Base-by-base conservation (phyloP, 2,888 invertebrate genomes). In the Polietes domitor region DNA sequence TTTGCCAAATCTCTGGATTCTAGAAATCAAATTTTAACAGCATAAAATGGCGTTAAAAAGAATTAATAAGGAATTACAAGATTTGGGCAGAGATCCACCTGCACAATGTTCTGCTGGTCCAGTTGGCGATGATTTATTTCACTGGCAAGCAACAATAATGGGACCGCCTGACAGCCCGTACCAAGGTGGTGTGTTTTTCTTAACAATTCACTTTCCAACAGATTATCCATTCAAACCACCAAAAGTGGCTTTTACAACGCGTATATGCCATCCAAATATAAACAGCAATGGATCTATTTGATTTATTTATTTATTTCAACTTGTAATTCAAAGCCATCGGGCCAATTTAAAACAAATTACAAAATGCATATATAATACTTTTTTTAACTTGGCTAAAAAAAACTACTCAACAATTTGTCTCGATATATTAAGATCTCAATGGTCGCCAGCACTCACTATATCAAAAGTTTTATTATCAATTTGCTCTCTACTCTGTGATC, bases 281-380 rank as follows among this genome's bases (percentile, higher is more conserved):
- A 99, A 99, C 96, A 99, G 98, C 95, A 99, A 99, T 95, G 99
- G 99, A 94, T 98, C 98, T 94, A 99, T 99, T n/a, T n/a, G n/a
- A n/a, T n/a, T n/a, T n/a, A n/a, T n/a, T n/a, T n/a, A n/a, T n/a
- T n/a, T n/a, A n/a, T n/a, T n/a, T n/a, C n/a, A n/a, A n/a, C n/a
- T n/a, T n/a, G n/a, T n/a, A n/a, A n/a, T n/a, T n/a, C n/a, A n/a
- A n/a, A n/a, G n/a, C n/a, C n/a, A n/a, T n/a, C n/a, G n/a, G n/a
- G n/a, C n/a, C n/a, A n/a, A n/a, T n/a, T n/a, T n/a, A n/a, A n/a
- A n/a, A n/a, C n/a, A n/a, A n/a, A n/a, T n/a, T n/a, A n/a, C n/a
- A n/a, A n/a, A n/a, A n/a, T n/a, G n/a, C n/a, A n/a, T n/a, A n/a
- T n/a, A n/a, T n/a, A n/a, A n/a, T n/a, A n/a, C n/a, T n/a, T n/a